Evolutionary conservation across 2,888 invertebrate genomes (phyloP).

Genomic region (Drosophila seclusa): DNA sequence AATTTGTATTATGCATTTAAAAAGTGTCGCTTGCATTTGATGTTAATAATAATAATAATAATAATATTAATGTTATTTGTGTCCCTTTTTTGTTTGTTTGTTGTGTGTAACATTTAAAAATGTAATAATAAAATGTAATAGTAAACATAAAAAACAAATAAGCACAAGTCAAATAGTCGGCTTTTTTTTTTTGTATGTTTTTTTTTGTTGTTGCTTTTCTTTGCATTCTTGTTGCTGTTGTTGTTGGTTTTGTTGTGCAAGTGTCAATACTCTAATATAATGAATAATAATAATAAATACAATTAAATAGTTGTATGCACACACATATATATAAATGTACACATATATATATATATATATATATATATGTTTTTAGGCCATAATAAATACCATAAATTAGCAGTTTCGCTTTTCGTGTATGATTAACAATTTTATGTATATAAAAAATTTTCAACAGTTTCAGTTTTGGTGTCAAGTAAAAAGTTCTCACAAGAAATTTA

Average conservation of each 20-base stretch:
- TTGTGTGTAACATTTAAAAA: constrained; percentile 72
- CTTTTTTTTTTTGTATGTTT: constrained; percentile 10
- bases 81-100: constrained; percentile 55
- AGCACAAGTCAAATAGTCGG: constrained; percentile 60
- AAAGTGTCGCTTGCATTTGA: constrained; percentile 42
- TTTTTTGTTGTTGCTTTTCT: constrained; percentile 6
- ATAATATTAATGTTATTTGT: constrained; percentile 58
- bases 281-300: constrained; percentile 75
- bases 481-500: constrained; percentile 78
- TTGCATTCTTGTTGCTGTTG: constrained; percentile 15
- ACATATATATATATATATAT: constrained; percentile 3
- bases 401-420: constrained; percentile 59
- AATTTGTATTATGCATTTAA: constrained; percentile 37
- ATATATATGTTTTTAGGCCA: constrained; percentile 54
- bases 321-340: constrained; percentile 2
- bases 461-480: constrained; percentile 78
- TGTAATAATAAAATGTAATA: constrained; percentile 64
- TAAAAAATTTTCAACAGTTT: constrained; percentile 79
- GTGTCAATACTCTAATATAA: constrained; percentile 54
- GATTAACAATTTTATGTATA: constrained; percentile 70
- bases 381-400: constrained; percentile 78
- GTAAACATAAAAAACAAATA: constrained; percentile 73
- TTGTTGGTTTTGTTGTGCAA: constrained; percentile 54
- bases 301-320: constrained; percentile 63
- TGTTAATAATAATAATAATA: constrained; percentile 33